Conservation (phyloP, 2,113 vertebrate species). For the Macrotus californicus region DNA sequence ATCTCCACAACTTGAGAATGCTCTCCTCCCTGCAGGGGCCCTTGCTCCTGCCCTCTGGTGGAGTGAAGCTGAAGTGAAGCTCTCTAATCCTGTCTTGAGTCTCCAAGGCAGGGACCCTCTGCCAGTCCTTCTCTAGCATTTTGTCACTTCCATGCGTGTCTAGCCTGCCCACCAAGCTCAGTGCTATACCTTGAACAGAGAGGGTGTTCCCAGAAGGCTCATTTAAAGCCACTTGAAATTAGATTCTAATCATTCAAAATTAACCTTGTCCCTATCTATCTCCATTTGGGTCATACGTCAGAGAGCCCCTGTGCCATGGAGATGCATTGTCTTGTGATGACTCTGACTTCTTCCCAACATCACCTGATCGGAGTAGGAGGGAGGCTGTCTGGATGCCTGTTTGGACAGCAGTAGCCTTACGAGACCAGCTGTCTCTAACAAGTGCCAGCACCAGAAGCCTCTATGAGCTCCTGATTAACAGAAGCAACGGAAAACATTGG, state of each 20-base stretch:
- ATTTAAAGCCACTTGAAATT: not conserved
- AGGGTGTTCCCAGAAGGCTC: not conserved
- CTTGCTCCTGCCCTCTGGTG: not conserved
- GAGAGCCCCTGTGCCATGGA: not conserved
- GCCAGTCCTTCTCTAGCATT: not conserved
- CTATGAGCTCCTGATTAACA: not conserved
- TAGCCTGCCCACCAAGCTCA: not conserved
- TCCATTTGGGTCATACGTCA: not conserved
- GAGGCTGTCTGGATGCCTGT: not conserved
- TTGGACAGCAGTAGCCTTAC: rapidly evolving
- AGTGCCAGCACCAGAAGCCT: not conserved
- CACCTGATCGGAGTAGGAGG: not conserved
- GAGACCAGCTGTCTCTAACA: rapidly evolving
- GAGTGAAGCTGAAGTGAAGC: too few species aligned
- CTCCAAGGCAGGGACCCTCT: not conserved
- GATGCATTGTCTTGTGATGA: rapidly evolving
- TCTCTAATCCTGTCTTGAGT: not conserved
- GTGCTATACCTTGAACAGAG: not conserved
- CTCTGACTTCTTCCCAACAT: not conserved
- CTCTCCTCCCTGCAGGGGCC: rapidly evolving
- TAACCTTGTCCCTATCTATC: not conserved
- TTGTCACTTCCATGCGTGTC: not conserved
- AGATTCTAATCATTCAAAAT: not conserved
- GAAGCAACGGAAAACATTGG: not conserved
- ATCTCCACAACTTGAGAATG: rapidly evolving